Evolutionary conservation across 2,113 vertebrate genomes (phyloP), one percentile per base, ranked within the genome.

Genomic region (Globicephala melas): DNA sequence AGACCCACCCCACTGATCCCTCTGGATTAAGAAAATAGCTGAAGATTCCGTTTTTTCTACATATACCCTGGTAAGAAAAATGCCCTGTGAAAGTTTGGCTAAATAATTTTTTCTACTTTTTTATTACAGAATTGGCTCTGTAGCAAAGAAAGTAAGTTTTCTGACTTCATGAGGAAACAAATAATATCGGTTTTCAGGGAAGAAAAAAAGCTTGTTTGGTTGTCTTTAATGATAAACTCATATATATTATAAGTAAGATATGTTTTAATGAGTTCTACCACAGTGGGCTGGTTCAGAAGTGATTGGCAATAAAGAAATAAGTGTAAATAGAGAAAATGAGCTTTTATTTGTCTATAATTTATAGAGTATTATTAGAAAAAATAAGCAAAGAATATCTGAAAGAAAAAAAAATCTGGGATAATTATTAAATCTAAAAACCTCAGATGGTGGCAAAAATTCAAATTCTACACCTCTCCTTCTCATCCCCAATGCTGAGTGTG

Each of bases 181-280:
- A 94, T 86, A 6, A 21, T 50, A 18, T 31, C 20, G 76, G 1
- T 41, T 96, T 95, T 8, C 18, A 83, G 60, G 38, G 47, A 79
- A 53, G 36, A 9, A 84, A 81, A 44, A 15, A 84, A 88, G 36
- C 28, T 38, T 74, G 5, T 18, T 28, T 86, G 33, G 10, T 21
- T 96, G 25, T 85, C 14, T 92, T 77, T 79, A 47, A 77, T 44
- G 33, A 91, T 81, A 89, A 92, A 85, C 41, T 82, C 8, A 26
- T 86, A 73, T 86, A 95, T 91, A 70, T 89, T 79, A 8, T 84
- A 85, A 81, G 25, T 33, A 21, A 90, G 47, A 63, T 60, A 58
- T 60, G 82, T 90, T 93, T 96, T 90, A 95, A 95, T 80, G 74
- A 89, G 50, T 86, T 95, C 58, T 87, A 55, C n/a, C 63, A 82